Base-by-base conservation (phyloP, 1,140 invertebrate genomes). In the Caenorhabditis inopinata region DNA sequence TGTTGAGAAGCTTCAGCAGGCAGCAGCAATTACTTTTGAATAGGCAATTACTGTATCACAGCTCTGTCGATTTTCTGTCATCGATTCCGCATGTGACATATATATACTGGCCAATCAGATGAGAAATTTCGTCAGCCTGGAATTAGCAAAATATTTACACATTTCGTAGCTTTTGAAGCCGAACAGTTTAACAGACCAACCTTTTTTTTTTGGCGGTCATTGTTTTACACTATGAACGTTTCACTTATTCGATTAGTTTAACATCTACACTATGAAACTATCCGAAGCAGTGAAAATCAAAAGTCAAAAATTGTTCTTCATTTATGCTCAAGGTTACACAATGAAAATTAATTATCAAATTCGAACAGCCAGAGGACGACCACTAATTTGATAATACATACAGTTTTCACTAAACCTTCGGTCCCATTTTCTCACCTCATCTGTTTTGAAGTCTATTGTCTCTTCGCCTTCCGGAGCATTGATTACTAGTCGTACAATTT, bases 121-220 rank as follows among this genome's bases (percentile, higher is more conserved):
- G 92, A 12, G 95, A 95, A 83, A 98, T 96, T 85, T 91, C 91
- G 38, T 89, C 89, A 49, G 90, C 90, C 90, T 91, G 84, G 76
- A 87, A 88, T 68, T 25, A 48, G 27, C 46, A 35, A 58, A 48
- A 76, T 42, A 84, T 27, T 21, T 32, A 23, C 25, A 73, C 1
- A 38, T 18, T 46, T 73, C 42, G 16, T 25, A 29, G 29, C 74
- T 74, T 76, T 85, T 96, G 96, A 90, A 98, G 95, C 89, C 97
- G 95, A 1, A 96, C 97, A 92, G 84, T 95, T 91, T n/a, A n/a
- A 25, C 95, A 96, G 80, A 98, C 96, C 81, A 95, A 92, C 90
- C 97, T 95, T 87, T 96, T 94, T 92, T 97, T 94, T 84, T 98
- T 90, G 88, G 96, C 97, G 21, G 96, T 96, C 87, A 94, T 94